Base-by-base conservation (phyloP, 2,113 vertebrate genomes). In the Petrocephalus zakoni region DNA sequence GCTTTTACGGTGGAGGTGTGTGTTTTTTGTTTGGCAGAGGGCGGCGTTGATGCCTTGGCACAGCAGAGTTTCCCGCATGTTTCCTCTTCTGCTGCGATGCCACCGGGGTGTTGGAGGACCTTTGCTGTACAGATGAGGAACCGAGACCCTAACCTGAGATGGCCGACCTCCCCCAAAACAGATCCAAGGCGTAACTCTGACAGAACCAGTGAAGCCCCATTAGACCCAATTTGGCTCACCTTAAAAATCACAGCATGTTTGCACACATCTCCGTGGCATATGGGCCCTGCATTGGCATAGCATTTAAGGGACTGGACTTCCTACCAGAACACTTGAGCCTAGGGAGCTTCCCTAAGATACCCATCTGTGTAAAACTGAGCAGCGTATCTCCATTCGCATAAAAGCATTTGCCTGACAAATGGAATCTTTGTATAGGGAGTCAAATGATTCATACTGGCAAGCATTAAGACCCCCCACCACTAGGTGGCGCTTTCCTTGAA, bases 391-490 rank as follows among this genome's bases (percentile, higher is more conserved):
- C 72, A 78, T 78, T 78, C 72, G 34, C 29, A 78, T 78, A 78
- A 78, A 78, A 78, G 72, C 72, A 78, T 34, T 42, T 78, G 34
- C 72, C 72, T 78, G 72, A 78, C 34, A 42, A 78, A 78, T 78
- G 72, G 34, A 42, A 42, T 78, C 13, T 78, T 75, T 78, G 29
- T 78, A 34, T 19, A 2, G 15, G 34, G 72, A 37, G 72, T 37
- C 34, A 34, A 34, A 78, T 78, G 15, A 42, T 34, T 78, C 19
- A 13, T 4, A 11, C 68, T 75, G 68, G 15, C 61, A 11, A 29
- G 61, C 61, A 64, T 64, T 64, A 64, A 68, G 29, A 17, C 72
- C 17, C 72, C 72, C 17, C 13, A 42, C 15, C 72, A 37, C 13
- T 42, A 78, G 72, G n/a, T 78, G 72, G 34, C 17, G 15, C 34